Conservation (phyloP, 92 coral and sea anemone genomes). For the Porites rus region DNA sequence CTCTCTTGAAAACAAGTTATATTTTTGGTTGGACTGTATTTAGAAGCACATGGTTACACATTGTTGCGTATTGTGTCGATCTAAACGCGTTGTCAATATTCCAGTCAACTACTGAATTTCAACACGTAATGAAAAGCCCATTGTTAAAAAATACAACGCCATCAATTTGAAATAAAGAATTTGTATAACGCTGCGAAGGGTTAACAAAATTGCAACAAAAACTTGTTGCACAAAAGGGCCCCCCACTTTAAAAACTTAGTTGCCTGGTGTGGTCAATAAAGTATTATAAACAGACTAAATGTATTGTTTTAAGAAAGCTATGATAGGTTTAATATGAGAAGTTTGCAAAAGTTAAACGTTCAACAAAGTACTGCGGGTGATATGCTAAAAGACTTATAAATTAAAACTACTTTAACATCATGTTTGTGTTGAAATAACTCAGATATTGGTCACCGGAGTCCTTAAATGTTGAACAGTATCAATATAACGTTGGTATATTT, state of each 20-base stretch:
- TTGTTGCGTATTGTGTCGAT: conserved; percentile 1
- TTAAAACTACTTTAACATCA: too few relatives aligned
- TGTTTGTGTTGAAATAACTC: too few relatives aligned
- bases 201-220: not conserved
- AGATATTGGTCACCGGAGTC: not conserved
- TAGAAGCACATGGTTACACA: conserved; percentile 28
- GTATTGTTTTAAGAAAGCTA: not conserved
- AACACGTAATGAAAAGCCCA: not conserved
- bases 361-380: not conserved
- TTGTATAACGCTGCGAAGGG: not conserved
- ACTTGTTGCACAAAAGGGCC: not conserved
- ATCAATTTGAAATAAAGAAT: not conserved
- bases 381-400: not conserved
- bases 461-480: not conserved
- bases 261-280: not conserved
- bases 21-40: not conserved
- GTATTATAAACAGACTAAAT: not conserved
- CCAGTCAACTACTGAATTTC: not conserved
- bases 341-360: not conserved
- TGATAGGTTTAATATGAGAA: not conserved
- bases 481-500: not conserved
- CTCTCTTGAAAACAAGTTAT: not conserved
- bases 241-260: not conserved
- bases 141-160: not conserved
- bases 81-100: not conserved